Evolutionary conservation across 2,888 invertebrate genomes (phyloP), one percentile per base, ranked within the genome.

Genomic region (Octodonta nipae): DNA sequence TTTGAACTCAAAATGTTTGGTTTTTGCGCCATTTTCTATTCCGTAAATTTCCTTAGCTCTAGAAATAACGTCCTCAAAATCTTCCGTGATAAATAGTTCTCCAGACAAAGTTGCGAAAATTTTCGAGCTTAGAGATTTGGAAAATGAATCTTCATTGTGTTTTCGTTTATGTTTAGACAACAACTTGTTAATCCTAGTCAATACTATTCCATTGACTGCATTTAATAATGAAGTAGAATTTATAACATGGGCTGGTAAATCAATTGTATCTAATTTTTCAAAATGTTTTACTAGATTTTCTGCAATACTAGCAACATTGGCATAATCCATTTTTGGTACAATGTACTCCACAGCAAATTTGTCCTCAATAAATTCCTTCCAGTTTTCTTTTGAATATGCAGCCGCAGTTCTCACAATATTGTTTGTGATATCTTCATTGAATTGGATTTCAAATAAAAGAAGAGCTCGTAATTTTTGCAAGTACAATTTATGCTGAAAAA

Each of bases 401-500:
- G 45, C 42, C 13, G 55, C 32, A 16, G 39, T 46, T 37, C 46
- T 45, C 14, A 50, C 37, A 13, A 56, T 37, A 15, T 54, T 43
- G 2, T 32, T 26, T 17, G 46, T 27, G 12, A 53, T 40, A 24
- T 55, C 54, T 6, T 54, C 48, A 30, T 43, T 49, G 2, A 55
- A 32, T 17, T 38, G 35, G n/a, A 49, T 32, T 36, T 56, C 55
- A 38, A 60, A 57, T 6, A 61, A 36, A 6, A 46, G 26, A 39
- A 55, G 42, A 1, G 54, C 51, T 33, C 46, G 43, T 15, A 60
- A 33, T 47, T 58, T 60, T 43, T 62, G 60, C 13, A 59, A 38
- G 25, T 45, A 50, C 5, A 62, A 39, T 41, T 54, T 59, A 37
- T 56, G 51, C 61, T 61, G 38, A 25, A 56, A 58, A 25, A 35